Conservation (phyloP, 1,140 invertebrate species). For the Drosophila sp. region DNA sequence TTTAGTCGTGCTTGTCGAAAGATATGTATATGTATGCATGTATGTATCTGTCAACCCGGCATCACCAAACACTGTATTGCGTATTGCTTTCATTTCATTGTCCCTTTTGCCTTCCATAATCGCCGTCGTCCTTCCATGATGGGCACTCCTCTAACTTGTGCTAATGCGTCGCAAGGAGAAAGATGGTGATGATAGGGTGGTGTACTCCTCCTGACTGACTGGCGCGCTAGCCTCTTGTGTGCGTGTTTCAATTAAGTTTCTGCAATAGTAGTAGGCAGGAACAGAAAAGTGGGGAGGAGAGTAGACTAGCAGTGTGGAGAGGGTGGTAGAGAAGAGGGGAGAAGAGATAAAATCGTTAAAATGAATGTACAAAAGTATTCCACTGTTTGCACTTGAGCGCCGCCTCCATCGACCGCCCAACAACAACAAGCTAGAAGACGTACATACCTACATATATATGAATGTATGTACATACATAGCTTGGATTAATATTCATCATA, state of each 20-base stretch:
- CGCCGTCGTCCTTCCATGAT: background rate
- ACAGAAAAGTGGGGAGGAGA: too few species aligned
- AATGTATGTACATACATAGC: background rate
- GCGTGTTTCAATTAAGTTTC: background rate
- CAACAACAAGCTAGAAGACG: conserved; percentile 27
- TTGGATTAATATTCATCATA: conserved; percentile 9
- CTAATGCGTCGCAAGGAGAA: conserved; percentile 32
- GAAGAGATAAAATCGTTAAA: conserved; percentile 13
- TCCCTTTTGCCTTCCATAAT: conserved; percentile 5
- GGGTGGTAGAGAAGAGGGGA: background rate
- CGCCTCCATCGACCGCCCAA: background rate
- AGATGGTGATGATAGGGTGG: background rate
- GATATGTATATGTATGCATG: background rate
- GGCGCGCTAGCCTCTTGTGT: background rate
- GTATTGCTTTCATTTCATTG: conserved; percentile 3
- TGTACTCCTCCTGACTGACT: background rate
- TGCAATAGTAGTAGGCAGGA: background rate
- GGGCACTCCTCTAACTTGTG: conserved; percentile 60
- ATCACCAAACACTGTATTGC: background rate
- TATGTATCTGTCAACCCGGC: background rate
- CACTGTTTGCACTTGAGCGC: conserved; percentile 53
- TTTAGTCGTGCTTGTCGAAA: conserved; percentile 6
- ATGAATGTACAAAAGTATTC: conserved; percentile 44
- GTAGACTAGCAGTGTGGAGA: background rate
- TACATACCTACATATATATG: background rate